A percentile compares a stretch with the other conserved stretches of the same genome.
These are phyloP conservation scores for Drymonia ruficornis DNA, from an alignment of 2,888 invertebrate genomes.

Conservation along the genomic window DNA sequence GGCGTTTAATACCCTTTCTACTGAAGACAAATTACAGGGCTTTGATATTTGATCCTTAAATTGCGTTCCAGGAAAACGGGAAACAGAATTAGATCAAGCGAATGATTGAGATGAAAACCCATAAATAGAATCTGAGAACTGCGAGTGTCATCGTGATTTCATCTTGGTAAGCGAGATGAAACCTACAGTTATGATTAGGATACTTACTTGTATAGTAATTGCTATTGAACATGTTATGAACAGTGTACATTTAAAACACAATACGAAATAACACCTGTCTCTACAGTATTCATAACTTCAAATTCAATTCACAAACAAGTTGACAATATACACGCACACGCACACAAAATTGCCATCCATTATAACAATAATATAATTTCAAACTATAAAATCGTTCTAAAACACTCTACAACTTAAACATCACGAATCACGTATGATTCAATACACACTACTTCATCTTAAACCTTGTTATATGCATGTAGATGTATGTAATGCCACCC, in stretches of 20 bases:
- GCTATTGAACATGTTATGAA: not conserved
- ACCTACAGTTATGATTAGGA: not conserved
- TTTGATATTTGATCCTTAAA: conserved; percentile 32
- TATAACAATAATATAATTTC: too few species aligned
- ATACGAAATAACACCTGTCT: too few species aligned
- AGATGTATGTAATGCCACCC: conserved; percentile 23
- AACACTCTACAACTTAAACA: not conserved
- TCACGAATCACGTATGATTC: not conserved
- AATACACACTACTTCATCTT: conserved; percentile 1
- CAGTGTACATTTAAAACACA: too few species aligned
- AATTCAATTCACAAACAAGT: not conserved
- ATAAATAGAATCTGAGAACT: not conserved
- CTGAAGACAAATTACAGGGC: conserved; percentile 27
- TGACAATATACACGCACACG: not conserved
- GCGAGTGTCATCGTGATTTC: not conserved
- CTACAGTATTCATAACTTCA: too few species aligned
- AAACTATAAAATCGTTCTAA: too few species aligned
- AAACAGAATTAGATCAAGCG: conserved; percentile 3
- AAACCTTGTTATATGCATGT: conserved; percentile 27
- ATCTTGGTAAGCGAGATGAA: not conserved
- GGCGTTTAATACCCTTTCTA: conserved; percentile 27
- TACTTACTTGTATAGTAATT: not conserved
- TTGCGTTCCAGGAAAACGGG: not conserved
- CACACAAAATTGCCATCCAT: not conserved
- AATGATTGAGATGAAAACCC: not conserved